Base-by-base conservation (phyloP, 2,113 vertebrate genomes). In the Saccopteryx bilineata region DNA sequence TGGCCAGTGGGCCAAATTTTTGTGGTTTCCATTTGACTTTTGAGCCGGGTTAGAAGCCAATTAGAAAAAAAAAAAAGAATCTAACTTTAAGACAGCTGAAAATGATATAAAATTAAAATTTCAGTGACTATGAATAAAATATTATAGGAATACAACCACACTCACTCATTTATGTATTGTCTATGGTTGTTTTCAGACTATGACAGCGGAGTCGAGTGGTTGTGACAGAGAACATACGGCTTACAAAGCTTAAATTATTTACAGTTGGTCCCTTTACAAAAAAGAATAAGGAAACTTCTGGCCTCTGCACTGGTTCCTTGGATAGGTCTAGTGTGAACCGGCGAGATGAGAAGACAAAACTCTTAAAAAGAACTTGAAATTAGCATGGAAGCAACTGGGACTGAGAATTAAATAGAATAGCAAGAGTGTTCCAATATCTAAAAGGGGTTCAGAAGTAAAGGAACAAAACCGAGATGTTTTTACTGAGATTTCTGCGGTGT, bases 81-180 rank as follows among this genome's bases (percentile, higher is more conserved):
- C 76, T 80, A 61, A n/a, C 33, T 48, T 84, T 33, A 92, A 79
- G 17, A 61, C 12, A 56, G 21, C 31, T 87, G 56, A 90, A 84
- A 80, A 71, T 80, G n/a, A 24, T 19, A 46, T 50, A 46, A 96
- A 92, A 75, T 87, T 93, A 33, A 86, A 48, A 92, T 87, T 87
- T 92, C 19, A 94, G 23, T 26, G 0, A 69, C 10, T 65, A 13
- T 72, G 71, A 85, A 68, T 91, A 76, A 90, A 48, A 31, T 81
- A 66, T 61, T 60, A 65, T 24, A 65, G 79, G 54, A 85, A 69
- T 18, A 86, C 1, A 72, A 74, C 33, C 75, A 82, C 28, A 66
- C 21, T 92, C 2, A 8, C 61, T 78, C 82, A 84, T 71, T 61
- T 86, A 68, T 90, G 23, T 81, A n/a, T 87, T 84, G 52, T 87